phyloP scores from a whole-genome alignment of 2,888 invertebrate genomes.

The Trachelus iudaicus region DNA sequence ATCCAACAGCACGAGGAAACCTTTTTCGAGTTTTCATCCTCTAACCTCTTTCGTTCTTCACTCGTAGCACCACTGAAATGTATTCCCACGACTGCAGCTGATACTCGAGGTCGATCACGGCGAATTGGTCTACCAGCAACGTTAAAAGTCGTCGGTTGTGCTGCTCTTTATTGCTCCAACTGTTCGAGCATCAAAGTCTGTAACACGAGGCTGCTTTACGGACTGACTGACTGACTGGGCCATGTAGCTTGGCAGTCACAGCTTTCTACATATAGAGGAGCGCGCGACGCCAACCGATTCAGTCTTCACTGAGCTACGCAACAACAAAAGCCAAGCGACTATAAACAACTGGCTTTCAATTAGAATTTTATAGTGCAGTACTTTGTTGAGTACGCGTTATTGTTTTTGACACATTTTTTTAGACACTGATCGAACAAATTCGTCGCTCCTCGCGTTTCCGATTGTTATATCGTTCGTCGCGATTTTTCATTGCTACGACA shows the following conservation, averaged over 20 bases:
- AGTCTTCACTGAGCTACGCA: conserved; percentile 51
- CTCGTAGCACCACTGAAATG: not conserved
- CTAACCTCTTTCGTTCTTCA: not conserved
- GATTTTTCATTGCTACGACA: not conserved
- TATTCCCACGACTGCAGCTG: not conserved
- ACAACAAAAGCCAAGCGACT: conserved; percentile 27
- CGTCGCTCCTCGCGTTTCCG: not conserved
- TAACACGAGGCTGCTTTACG: conserved; percentile 31
- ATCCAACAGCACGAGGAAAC: not conserved
- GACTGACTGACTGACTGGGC: conserved; percentile 12
- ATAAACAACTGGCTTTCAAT: not conserved
- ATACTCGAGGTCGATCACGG: not conserved
- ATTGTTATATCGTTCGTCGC: too few species aligned
- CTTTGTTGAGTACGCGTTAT: accelerated
- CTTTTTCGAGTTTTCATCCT: not conserved
- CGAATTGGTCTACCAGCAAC: not conserved
- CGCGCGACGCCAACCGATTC: conserved; percentile 44
- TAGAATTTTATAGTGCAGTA: not conserved
- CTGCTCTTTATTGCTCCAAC: not conserved
- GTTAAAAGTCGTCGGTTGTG: not conserved
- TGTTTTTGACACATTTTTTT: not conserved
- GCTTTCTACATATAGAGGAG: conserved; percentile 56
- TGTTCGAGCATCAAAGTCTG: conserved; percentile 3
- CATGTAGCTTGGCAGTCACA: conserved; percentile 34
- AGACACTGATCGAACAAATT: not conserved